Percentiles rank a stretch among this genome's conserved stretches.
Evolutionary conservation across 2,113 vertebrate genomes (phyloP).

Genomic region (Sinosuthora webbiana): DNA sequence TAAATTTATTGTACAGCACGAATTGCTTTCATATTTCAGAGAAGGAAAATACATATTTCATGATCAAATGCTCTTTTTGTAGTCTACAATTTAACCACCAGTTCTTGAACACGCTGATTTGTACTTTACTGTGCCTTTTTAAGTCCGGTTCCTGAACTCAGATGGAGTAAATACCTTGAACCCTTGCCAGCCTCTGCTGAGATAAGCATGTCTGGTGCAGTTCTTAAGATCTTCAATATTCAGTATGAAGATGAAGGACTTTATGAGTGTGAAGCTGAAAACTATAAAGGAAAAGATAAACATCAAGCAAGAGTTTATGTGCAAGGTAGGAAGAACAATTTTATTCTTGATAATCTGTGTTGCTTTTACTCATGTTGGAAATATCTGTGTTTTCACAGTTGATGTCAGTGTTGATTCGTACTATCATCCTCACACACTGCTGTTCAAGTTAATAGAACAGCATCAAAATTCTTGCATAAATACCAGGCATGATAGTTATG

Average conservation of each 20-base stretch:
- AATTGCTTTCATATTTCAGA: neutral
- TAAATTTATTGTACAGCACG: neutral
- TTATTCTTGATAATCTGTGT: neutral
- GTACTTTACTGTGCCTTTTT: conserved; percentile 40
- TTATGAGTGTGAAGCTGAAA: conserved; percentile 91
- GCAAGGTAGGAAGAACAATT: conserved; percentile 77
- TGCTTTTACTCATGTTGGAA: neutral
- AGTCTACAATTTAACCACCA: neutral
- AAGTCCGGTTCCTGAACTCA: conserved; percentile 92
- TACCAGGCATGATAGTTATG: neutral
- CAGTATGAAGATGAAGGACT: conserved; percentile 88
- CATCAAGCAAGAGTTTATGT: conserved; percentile 84
- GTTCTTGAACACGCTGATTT: neutral
- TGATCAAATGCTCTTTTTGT: neutral
- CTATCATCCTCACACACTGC: neutral
- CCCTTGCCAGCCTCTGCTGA: conserved; percentile 83
- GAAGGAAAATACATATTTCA: neutral
- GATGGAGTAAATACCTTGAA: conserved; percentile 86
- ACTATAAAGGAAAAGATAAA: conserved; percentile 89
- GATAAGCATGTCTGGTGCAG: conserved; percentile 84
- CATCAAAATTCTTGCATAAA: neutral
- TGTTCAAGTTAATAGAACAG: neutral
- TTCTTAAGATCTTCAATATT: conserved; percentile 89
- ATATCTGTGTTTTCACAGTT: neutral
- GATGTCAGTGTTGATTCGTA: neutral